phyloP scores from a whole-genome alignment of 2,888 invertebrate species.

The Drosophila bunnanda region DNA sequence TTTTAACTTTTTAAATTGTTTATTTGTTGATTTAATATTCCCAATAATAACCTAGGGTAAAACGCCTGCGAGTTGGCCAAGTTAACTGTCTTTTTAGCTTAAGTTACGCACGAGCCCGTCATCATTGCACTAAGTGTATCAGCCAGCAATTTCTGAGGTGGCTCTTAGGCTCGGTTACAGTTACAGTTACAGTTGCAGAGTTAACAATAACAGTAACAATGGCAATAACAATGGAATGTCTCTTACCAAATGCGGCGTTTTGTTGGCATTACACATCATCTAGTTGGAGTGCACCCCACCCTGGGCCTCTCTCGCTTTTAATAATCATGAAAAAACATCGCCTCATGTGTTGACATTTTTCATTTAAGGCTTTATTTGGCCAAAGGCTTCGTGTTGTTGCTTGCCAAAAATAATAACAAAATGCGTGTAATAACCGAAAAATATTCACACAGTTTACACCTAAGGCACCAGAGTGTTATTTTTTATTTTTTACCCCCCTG shows the following conservation, averaged over 20 bases:
- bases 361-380: conserved; percentile 65
- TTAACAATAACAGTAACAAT: conserved; percentile 21
- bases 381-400: conserved; percentile 45
- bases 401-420: conserved; percentile 52
- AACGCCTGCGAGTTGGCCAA: background rate
- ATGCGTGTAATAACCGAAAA: conserved; percentile 69
- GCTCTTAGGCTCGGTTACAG: conserved; percentile 28
- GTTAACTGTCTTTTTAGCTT: background rate
- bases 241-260: conserved; percentile 72
- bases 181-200: conserved; percentile 18
- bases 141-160: conserved; percentile 38
- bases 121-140: conserved; percentile 40
- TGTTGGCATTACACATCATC: conserved; percentile 71
- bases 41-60: background rate
- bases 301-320: conserved; percentile 60
- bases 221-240: conserved; percentile 55
- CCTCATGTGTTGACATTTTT: conserved; percentile 73
- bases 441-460: conserved; percentile 73
- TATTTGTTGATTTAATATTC: background rate
- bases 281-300: conserved; percentile 5
- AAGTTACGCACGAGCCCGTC: conserved; percentile 69
- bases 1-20: no score
- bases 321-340: conserved; percentile 55
- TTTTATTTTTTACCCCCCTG: conserved; percentile 7
- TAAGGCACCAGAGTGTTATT: conserved; percentile 28